Base-by-base conservation (phyloP, 2,113 vertebrate species). In the Spilogale gracilis region DNA sequence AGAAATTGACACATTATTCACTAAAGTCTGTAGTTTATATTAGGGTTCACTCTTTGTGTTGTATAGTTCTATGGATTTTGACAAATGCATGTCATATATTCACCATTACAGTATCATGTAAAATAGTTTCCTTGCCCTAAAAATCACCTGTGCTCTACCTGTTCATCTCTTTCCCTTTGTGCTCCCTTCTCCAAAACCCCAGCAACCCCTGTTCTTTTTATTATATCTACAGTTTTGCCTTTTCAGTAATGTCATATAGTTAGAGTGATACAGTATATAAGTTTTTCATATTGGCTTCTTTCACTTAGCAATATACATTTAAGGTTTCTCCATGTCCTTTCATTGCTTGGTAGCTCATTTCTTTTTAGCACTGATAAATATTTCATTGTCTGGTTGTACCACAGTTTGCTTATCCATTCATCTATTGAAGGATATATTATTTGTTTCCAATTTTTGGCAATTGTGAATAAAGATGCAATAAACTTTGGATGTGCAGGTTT, bases 401-500 rank as follows among this genome's bases (percentile, higher is more conserved):
- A 17, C 0, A 38, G 38, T 32, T 81, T 89, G 52, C 23, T 69
- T 91, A 25, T 69, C 50, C 65, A 74, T 43, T 74, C 50, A 96
- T 5, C 45, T 61, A 3, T 32, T 81, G 67, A 92, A 83, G n/a
- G 27, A 21, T 25, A 83, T 48, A 32, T 54, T 86, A 27, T 27
- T 86, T 92, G 50, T n/a, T 79, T 78, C 69, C 14, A 79, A 45
- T 52, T 95, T 67, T 73, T 58, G 50, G 25, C 30, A 92, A 45
- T 89, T 67, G 38, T 58, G 63, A 92, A 56, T 80, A 86, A 86
- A 86, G 27, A 10, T 95, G 43, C 69, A 86, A 13, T 83, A 86
- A 86, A 21, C n/a, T 78, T 76, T 83, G 17, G 17, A 61, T 30
- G 32, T 63, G 25, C 45, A 87, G 63, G 32, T 74, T 74, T 80